Evolutionary conservation across 1,140 invertebrate species (phyloP).

Genomic region (Drosophila athabasca): DNA sequence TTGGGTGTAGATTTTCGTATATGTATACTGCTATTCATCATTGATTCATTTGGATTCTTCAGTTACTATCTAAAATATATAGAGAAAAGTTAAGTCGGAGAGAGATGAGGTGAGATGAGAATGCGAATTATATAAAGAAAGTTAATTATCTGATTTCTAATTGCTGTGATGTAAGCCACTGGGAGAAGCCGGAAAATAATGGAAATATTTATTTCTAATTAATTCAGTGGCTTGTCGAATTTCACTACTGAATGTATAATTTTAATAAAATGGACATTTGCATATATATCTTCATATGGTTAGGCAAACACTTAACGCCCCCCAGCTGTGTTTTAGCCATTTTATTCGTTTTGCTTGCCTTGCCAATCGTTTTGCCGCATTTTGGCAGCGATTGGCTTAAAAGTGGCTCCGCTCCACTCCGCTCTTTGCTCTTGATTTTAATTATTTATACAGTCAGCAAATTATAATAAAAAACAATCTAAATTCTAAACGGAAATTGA

Average conservation of each 20-base stretch:
- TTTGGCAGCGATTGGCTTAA: conserved; percentile 8
- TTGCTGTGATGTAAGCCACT: conserved; percentile 13
- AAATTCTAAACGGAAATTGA: conserved; percentile 80
- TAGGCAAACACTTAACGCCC: conserved; percentile 42
- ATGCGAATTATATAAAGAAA: conserved; percentile 1
- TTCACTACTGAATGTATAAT: conserved; percentile 46
- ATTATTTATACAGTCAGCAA: conserved; percentile 39
- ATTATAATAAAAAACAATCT: conserved; percentile 69
- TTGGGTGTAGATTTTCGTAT: no score
- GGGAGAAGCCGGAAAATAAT: conserved; percentile 1
- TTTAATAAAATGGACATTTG: conserved; percentile 18
- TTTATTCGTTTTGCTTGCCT: conserved; percentile 8
- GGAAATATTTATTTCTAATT: conserved; percentile 10
- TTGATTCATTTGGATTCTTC: no score
- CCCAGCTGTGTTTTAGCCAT: conserved; percentile 27
- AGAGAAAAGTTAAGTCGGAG: no score
- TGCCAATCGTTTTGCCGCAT: conserved; percentile 31
- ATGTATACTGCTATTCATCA: no score
- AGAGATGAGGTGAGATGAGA: no score
- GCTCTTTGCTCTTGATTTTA: conserved; percentile 26
- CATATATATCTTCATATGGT: conserved; percentile 38
- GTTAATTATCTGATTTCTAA: background rate
- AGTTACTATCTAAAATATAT: no score
- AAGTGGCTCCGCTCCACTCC: background rate
- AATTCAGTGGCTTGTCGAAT: conserved; percentile 41